Base-by-base conservation (phyloP, 2,888 invertebrate species). In the Cremastobaeus sp. region DNA sequence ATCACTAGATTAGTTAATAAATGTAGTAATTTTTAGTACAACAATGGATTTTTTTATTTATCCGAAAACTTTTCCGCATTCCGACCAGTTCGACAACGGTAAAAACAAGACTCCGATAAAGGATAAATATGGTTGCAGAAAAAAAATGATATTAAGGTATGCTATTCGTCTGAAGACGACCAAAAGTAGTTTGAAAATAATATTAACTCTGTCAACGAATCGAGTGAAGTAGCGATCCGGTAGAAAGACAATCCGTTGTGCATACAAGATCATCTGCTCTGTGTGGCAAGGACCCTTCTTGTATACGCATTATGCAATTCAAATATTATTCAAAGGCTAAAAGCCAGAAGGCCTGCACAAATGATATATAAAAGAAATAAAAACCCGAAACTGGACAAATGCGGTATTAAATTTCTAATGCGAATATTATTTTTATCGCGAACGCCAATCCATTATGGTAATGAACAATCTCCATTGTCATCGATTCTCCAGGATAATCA, bases 241-340 rank as follows among this genome's bases (percentile, higher is more conserved):
- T 32, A 52, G 72, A 76, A 79, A 79, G 78, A 72, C 79, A 80
- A 85, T 84, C 84, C 79, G 74, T 78, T 79, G 79, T 82, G 79
- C 79, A 82, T 74, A 80, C 79, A 74, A 72, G 79, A 84, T 85
- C 83, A 84, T 83, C 84, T 83, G 83, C 79, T 78, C 70, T 48
- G 66, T 73, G 66, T 75, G 77, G 77, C 70, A 76, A 78, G 76
- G 76, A 70, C 73, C 79, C 79, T 79, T 74, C 76, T 77, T 79
- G 76, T 77, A 77, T 79, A 76, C 75, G 80, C 85, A 84, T 87
- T 87, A 86, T 84, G 86, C 86, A 87, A 87, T 86, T 86, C 87
- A 87, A 87, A 87, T 87, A 87, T 87, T 87, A 86, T 87, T 87
- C 85, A 87, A 86, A 86, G 86, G 84, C 85, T 87, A 86, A 87